Evolutionary conservation across 2,113 vertebrate genomes (phyloP), one percentile per base, ranked within the genome.

Genomic region (Solenodon paradoxus): DNA sequence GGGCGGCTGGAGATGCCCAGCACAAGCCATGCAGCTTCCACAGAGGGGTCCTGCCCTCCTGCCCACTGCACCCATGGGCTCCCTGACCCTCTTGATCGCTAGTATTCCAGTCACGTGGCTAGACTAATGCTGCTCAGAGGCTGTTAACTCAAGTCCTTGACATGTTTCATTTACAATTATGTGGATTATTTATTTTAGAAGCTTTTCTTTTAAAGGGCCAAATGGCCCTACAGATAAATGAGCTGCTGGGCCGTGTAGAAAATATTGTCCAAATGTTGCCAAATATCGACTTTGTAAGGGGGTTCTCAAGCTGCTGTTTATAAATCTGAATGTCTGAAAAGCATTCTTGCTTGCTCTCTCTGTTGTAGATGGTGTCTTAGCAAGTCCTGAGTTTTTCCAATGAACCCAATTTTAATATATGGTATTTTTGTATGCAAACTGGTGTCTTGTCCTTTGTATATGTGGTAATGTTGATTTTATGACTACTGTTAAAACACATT

Each of bases 301-400:
- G 97, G 97, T 96, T 97, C 96, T 97, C 92, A 94, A 97, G 97
- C 90, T 97, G 95, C 96, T 98, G 97, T 97, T 91, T 35, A 97
- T 98, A 97, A 97, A 97, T 97, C 92, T 96, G 95, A 98, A 96
- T 97, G 97, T 97, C 97, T 97, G 93, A 96, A 96, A 98, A 97
- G 69, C 92, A 89, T 92, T 97, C 94, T 95, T 97, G 97, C 97
- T 97, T 98, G 90, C 96, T 97, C 24, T 96, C 74, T 95, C 95
- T 98, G 84, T 95, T 92, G 82, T 97, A 96, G 96, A 95, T 96
- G 93, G 55, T 59, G 19, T 98, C 92, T 97, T 91, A 96, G 95
- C 94, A 88, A 68, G 32, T 96, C 82, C 51, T 90, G 59, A 92
- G 40, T 95, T 97, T 98, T 96, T 96, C 86, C 75, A 93, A 93